phyloP scores from a whole-genome alignment of 1,140 invertebrate species.

The Trachymyrmex cornetzi region DNA sequence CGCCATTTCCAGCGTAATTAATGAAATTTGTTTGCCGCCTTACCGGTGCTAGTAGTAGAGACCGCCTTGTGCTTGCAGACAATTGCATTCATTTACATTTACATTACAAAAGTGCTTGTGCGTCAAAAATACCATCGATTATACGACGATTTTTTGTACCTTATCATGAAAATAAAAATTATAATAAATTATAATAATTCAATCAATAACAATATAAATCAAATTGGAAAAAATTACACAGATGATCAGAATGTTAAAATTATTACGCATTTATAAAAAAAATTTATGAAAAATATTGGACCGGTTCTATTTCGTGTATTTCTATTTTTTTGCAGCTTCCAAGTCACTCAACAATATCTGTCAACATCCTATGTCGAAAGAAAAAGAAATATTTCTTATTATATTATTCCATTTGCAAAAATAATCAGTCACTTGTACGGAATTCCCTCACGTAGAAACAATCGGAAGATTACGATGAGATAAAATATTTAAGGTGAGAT shows the following conservation, averaged over 20 bases:
- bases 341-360: neutral
- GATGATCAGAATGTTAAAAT: neutral
- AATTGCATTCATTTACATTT: slow-evolving; percentile 35
- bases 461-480: slow-evolving; percentile 26
- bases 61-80: slow-evolving; percentile 19
- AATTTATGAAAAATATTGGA: neutral
- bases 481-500: slow-evolving; percentile 52
- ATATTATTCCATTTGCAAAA: neutral
- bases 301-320: too few species aligned
- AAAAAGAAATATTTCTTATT: slow-evolving; percentile 1
- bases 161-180: neutral
- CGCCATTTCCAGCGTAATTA: slow-evolving; percentile 34
- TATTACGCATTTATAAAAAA: neutral
- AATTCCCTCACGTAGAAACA: slow-evolving; percentile 34
- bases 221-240: neutral
- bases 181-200: too few species aligned
- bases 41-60: neutral
- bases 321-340: neutral
- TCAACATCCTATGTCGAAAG: neutral
- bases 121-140: slow-evolving; percentile 1
- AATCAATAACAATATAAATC: neutral
- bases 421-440: neutral
- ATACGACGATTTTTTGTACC: neutral
- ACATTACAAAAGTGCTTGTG: neutral
- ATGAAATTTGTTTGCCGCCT: slow-evolving; percentile 53